These are phyloP conservation scores for Tiphia femorata DNA, from an alignment of 2,888 invertebrate genomes.

Conservation along the genomic window DNA sequence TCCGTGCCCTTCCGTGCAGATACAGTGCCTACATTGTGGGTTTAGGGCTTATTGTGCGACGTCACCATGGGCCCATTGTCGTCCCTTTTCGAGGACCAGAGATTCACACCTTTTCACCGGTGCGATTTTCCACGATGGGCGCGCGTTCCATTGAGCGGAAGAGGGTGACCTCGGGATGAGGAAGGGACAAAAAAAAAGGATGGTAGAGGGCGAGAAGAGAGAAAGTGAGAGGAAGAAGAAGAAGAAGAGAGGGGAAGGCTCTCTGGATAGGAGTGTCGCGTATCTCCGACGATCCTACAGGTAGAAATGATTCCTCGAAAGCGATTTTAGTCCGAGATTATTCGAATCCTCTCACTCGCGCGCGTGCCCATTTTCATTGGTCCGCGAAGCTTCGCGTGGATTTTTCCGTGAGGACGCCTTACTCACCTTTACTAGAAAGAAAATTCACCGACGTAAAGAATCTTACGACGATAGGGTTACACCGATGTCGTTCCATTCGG, in stretches of 20 bases:
- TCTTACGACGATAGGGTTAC: no score
- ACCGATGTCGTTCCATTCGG: no score
- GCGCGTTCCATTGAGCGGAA: constrained; percentile 56
- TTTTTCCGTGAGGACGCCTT: no score
- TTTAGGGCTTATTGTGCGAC: constrained; percentile 59
- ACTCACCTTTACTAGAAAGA: no score
- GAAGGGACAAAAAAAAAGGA: constrained; percentile 7
- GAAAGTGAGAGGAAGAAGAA: constrained; percentile 1
- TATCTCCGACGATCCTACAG: neutral
- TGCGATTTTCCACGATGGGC: constrained; percentile 59
- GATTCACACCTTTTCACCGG: constrained; percentile 66
- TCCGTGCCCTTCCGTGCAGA: no score
- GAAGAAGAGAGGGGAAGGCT: neutral
- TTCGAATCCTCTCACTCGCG: no score
- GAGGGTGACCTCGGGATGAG: constrained; percentile 31
- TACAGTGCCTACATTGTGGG: constrained; percentile 60
- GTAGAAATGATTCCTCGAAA: neutral
- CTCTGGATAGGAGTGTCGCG: neutral
- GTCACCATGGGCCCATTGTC: constrained; percentile 60
- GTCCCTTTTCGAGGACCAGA: constrained; percentile 58
- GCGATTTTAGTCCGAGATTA: no score
- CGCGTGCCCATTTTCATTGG: no score
- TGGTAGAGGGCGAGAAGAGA: neutral
- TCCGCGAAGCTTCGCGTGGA: no score
- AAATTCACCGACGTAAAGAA: no score